Base-by-base conservation (phyloP, 2,888 invertebrate species). In the Ditula angustiorana region DNA sequence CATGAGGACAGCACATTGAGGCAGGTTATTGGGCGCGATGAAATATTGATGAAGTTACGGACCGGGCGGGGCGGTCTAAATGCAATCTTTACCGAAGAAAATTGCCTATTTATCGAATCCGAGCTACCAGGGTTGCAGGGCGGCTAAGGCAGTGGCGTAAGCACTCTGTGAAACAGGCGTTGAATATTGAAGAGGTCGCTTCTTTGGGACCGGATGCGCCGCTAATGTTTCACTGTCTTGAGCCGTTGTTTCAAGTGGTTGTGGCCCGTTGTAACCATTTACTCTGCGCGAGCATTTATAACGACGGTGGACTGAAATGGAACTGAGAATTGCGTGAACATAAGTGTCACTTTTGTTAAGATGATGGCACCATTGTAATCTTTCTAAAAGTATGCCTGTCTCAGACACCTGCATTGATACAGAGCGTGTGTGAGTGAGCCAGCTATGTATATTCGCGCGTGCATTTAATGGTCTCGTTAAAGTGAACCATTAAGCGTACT, bases 31-130 rank as follows among this genome's bases (percentile, higher is more conserved):
- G 82, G 77, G 73, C 75, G 65, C 70, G 77, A 84, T 86, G 81
- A 83, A 85, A 85, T 82, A 86, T 85, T 85, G 83, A 85, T 86
- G 84, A 84, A 80, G 78, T 72, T 70, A 67, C 41, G 10, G 41
- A 41, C 41, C 19, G 41, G 19, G 41, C 19, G 41, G 19, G 69
- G 63, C 61, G 50, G 64, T 67, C 71, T 69, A 72, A 64, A 69
- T 62, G 60, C 50, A 44, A 37, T 62, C 37, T 55, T 41, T 26
- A 28, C 37, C 59, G 49, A 19, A 49, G 41, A 23, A 60, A 50
- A 50, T 50, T 60, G 59, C 41, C 41, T 60, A 37, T 37, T 60
- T 59, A 59, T 59, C 59, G 50, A 37, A 28, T 58, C 58, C 21
- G n/a, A 5, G 35, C n/a, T n/a, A 13, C 23, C n/a, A 5, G 30